phyloP scores from a whole-genome alignment of 2,113 vertebrate species.

The Sylvietta virens region DNA sequence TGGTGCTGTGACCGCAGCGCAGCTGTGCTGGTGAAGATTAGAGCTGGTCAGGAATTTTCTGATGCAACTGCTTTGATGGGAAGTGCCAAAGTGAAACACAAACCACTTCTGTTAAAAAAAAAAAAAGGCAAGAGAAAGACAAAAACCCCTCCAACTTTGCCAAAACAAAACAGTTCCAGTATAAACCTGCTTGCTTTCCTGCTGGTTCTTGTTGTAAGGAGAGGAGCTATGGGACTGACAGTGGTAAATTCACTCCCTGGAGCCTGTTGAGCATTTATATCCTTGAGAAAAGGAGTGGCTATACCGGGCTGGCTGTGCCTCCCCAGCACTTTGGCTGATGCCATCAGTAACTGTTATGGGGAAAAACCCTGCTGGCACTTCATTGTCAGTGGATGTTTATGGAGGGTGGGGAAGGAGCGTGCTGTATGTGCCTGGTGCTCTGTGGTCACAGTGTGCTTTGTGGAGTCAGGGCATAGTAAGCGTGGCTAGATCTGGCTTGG shows the following conservation, averaged over 20 bases:
- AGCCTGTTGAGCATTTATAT: not conserved
- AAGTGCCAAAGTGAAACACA: not conserved
- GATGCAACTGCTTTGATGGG: conserved; percentile 47
- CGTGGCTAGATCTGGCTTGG: rapidly evolving
- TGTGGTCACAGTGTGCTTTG: not conserved
- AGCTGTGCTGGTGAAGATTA: conserved; percentile 23
- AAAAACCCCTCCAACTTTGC: not conserved
- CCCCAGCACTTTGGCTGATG: not conserved
- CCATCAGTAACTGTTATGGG: not conserved
- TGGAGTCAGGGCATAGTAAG: not conserved
- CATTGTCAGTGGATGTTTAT: not conserved
- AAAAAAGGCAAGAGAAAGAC: not conserved
- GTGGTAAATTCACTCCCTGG: not conserved
- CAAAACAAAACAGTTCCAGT: conserved; percentile 27
- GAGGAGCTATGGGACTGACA: not conserved
- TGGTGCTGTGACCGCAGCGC: not conserved
- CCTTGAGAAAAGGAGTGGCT: not conserved
- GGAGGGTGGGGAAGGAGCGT: not conserved
- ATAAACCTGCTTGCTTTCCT: conserved; percentile 23
- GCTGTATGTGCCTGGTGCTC: not conserved
- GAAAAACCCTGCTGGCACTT: not conserved
- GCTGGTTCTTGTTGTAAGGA: not conserved
- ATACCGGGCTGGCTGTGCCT: not conserved
- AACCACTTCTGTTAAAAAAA: not conserved
- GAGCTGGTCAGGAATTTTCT: conserved; percentile 46